Evolutionary conservation across 2,797 vertebrate genomes (phyloP).

Genomic region (Hypotaenidia philippensis): DNA sequence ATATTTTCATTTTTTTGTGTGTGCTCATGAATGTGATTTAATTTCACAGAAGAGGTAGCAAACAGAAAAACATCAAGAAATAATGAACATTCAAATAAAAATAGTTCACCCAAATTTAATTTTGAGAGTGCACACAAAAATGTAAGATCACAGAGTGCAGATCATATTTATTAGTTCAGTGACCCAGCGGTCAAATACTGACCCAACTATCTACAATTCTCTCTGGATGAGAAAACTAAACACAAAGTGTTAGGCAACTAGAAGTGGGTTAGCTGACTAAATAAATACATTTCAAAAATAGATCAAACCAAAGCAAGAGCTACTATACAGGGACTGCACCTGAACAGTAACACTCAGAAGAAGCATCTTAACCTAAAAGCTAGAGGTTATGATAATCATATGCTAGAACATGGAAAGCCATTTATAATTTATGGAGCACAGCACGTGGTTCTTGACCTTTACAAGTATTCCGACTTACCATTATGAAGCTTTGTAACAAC

Average conservation of each 20-base stretch:
- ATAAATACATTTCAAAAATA: background rate
- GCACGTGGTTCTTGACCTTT: background rate
- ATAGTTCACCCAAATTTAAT: background rate
- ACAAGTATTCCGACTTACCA: conserved; percentile 74
- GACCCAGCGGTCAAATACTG: background rate
- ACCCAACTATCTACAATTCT: background rate
- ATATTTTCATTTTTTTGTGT: background rate
- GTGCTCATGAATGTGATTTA: background rate
- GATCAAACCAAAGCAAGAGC: background rate
- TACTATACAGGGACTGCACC: background rate
- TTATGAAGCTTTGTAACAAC: conserved; percentile 85
- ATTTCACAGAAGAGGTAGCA: background rate
- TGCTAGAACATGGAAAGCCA: background rate
- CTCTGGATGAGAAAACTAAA: background rate
- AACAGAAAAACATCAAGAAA: background rate
- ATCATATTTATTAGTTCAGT: background rate
- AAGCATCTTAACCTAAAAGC: background rate
- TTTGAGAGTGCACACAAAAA: background rate
- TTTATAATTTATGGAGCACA: background rate
- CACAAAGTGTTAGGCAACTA: background rate
- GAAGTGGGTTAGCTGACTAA: background rate
- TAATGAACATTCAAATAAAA: background rate
- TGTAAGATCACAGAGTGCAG: background rate
- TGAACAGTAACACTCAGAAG: background rate
- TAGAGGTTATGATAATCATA: background rate